A percentile compares a stretch with the other conserved stretches of the same genome.
These are phyloP conservation scores for Rhabdomys dilectus DNA, from an alignment of 2,113 vertebrate genomes.

Conservation along the genomic window DNA sequence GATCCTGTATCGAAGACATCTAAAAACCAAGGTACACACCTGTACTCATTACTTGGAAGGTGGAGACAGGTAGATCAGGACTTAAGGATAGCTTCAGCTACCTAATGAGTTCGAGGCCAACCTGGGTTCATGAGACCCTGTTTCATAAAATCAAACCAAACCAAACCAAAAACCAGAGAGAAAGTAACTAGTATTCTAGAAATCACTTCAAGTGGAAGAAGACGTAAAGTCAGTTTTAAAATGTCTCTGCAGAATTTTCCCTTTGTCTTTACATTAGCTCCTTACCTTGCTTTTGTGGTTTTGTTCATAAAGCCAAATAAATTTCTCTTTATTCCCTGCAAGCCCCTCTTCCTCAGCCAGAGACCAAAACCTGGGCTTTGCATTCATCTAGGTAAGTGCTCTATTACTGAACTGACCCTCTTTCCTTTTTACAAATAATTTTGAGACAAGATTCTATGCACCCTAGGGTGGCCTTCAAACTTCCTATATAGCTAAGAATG, in stretches of 20 bases:
- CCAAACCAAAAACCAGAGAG: neutral
- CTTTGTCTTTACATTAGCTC: constrained; percentile 2
- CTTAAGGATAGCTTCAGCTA: neutral
- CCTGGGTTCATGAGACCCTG: neutral
- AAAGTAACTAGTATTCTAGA: neutral
- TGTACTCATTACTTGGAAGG: neutral
- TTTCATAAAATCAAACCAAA: neutral
- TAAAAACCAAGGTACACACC: neutral
- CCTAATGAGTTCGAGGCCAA: neutral
- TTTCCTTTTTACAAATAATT: neutral
- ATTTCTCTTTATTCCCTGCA: neutral
- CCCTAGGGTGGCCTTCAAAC: neutral
- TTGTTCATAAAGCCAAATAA: constrained; percentile 43
- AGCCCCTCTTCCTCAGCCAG: neutral
- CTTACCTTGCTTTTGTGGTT: constrained; percentile 13
- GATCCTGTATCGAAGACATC: neutral
- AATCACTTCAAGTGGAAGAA: neutral
- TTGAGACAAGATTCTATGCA: neutral
- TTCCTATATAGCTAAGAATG: neutral
- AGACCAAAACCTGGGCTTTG: neutral
- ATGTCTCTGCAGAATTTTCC: neutral
- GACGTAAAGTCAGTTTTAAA: constrained; percentile 34
- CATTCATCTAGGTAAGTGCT: neutral
- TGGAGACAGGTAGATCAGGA: neutral
- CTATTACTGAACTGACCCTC: neutral